Evolutionary conservation across 2,888 invertebrate species (phyloP), one percentile per base, ranked within the genome.

Genomic region (Amblyjoppa proteus): DNA sequence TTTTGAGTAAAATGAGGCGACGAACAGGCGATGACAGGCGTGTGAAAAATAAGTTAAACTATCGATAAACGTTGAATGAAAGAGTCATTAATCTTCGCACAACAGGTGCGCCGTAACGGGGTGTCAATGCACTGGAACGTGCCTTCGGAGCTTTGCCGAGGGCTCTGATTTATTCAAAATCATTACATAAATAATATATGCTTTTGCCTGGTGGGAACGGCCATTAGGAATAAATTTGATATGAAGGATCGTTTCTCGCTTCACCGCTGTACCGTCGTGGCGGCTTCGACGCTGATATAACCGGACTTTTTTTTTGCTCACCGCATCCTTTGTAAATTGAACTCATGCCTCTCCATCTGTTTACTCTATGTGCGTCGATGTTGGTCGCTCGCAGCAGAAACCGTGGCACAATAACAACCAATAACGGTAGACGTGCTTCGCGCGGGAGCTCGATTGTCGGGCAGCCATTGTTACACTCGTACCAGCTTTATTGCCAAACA

Each of bases 171-270:
- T 66, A 66, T 66, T 66, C 66, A n/a, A n/a, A 41, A 41, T 38
- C 66, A 4, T 34, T n/a, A 66, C 34, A 66, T 66, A 41, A 66
- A 66, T 66, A 66, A 66, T n/a, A 66, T 13, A 66, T 41, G 20
- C 4, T 38, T 20, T 25, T 11, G 2, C 9, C 20, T n/a, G 16
- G 20, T 38, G 20, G 41, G 3, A 41, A 41, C 20, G 20, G 20
- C 38, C 3, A 66, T 41, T 66, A 20, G 41, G 11, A 34, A 66
- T 66, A n/a, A 34, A 41, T 66, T 9, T 38, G 20, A 66, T 41
- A n/a, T 34, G 58, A 58, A 25, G 4, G 58, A 58, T 58, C 25
- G 28, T 58, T 58, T 25, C 58, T 25, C 58, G 58, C 13, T 3
- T 58, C 13, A 28, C 28, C 11, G 58, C 25, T 25, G 11, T 28